Evolutionary conservation across 2,113 vertebrate genomes (phyloP), one percentile per base, ranked within the genome.

Genomic region (Tricholaema leucomelas): DNA sequence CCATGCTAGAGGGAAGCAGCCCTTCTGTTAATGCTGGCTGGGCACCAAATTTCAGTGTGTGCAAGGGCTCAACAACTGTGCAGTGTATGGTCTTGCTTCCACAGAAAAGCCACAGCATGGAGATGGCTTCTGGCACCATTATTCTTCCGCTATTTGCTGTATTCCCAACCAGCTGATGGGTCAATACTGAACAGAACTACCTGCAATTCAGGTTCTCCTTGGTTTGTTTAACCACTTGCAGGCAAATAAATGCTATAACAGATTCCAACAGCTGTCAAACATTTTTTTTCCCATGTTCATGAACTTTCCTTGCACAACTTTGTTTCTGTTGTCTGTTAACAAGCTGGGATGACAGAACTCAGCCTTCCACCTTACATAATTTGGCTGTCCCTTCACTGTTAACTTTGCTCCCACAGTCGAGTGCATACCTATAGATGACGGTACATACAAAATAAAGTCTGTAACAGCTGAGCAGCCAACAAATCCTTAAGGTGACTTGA

Each of bases 141-240:
- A 35, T 81, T 82, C 94, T 73, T 71, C 75, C 66, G 40, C 91
- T 96, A 95, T 91, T 83, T 88, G 87, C 92, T 88, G 70, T 79
- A 92, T 85, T 87, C 85, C 77, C 85, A 61, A 91, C 77, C 75
- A 88, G 89, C 61, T 80, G 87, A 90, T 94, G 65, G 88, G 94
- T 93, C 95, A 96, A 95, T 89, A 96, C 94, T 95, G 93, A 89
- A 95, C 91, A 96, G 83, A 87, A 89, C 90, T 93, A 95, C 91
- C 87, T 93, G 91, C 91, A 95, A 93, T 96, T 94, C 91, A 84
- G 83, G 95, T 96, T 96, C 76, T n/a, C 61, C 52, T 60, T 94
- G 85, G 88, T 96, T 93, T 61, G 88, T 87, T 88, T 77, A 91
- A 93, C 66, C 69, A 73, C 44, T 77, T 92, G 66, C 78, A 75